phyloP scores from a whole-genome alignment of 1,140 invertebrate species.

The Ylistrum balloti region DNA sequence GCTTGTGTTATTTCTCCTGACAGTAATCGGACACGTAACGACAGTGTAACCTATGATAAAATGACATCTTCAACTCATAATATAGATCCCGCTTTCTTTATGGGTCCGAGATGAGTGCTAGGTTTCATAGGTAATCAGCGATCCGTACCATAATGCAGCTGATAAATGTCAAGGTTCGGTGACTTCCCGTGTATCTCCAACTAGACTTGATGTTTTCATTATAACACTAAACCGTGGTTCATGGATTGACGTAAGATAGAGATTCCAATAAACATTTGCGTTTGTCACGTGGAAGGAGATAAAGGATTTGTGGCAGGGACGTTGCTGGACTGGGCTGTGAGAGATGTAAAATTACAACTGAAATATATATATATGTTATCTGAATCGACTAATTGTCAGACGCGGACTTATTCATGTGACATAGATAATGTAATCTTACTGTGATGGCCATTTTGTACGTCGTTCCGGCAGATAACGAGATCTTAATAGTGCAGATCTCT shows the following conservation, averaged over 20 bases:
- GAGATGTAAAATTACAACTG: not conserved
- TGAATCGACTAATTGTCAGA: constrained; percentile 39
- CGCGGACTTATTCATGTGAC: not conserved
- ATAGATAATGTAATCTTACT: not conserved
- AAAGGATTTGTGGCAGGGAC: not conserved
- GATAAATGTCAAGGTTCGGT: not conserved
- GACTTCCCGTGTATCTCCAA: not conserved
- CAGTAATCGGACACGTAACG: constrained; percentile 25
- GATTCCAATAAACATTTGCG: not conserved
- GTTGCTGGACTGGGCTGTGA: not conserved
- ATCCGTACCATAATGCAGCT: constrained; percentile 25
- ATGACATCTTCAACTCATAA: not conserved
- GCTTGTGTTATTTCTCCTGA: not conserved
- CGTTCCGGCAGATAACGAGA: not conserved
- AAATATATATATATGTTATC: not conserved
- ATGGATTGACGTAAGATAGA: not conserved
- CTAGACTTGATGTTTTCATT: not conserved
- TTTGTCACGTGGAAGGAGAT: not conserved
- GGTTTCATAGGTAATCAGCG: constrained; percentile 22
- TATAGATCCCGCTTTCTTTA: not conserved
- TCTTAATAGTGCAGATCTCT: not conserved
- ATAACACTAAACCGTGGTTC: not conserved
- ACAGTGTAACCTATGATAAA: constrained; percentile 18
- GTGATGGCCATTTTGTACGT: not conserved
- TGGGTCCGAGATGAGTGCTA: not conserved